Conservation (phyloP, 2,888 invertebrate genomes). For the Hedya salicella region DNA sequence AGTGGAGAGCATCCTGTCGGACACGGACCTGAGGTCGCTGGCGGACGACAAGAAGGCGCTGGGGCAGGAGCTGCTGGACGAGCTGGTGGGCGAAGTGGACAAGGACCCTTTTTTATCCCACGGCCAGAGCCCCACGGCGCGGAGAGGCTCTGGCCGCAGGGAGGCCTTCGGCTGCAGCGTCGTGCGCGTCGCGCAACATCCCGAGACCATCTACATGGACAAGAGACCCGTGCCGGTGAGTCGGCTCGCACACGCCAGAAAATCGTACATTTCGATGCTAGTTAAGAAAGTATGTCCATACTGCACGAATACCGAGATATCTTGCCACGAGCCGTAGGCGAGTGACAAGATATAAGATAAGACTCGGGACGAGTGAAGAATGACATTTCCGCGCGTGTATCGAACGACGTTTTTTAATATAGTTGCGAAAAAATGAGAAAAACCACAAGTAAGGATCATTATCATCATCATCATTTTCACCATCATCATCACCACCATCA, state of each 20-base stretch:
- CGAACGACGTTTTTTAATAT: too few relatives aligned
- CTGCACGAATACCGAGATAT: too few relatives aligned
- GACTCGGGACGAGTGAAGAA: too few relatives aligned
- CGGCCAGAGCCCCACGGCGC: conserved; percentile 76
- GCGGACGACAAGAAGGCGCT: conserved; percentile 65
- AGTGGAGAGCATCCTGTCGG: conserved; percentile 72
- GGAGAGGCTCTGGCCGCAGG: conserved; percentile 72
- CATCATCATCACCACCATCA: too few relatives aligned
- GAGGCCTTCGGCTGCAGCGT: conserved; percentile 64
- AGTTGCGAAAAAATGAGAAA: too few relatives aligned
- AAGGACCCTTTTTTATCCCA: conserved; percentile 79
- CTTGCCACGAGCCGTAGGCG: too few relatives aligned
- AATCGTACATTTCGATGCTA: too few relatives aligned
- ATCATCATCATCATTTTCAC: too few relatives aligned
- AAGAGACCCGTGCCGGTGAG: conserved; percentile 20
- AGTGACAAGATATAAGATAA: too few relatives aligned
- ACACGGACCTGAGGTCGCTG: conserved; percentile 66
- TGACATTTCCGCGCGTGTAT: too few relatives aligned
- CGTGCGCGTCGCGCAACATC: conserved; percentile 62
- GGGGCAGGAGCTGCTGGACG: conserved; percentile 61
- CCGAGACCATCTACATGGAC: conserved; percentile 62
- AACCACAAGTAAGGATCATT: too few relatives aligned
- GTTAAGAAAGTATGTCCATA: too few relatives aligned
- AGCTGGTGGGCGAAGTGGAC: conserved; percentile 56
- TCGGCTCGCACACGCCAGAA: background rate